phyloP scores from a whole-genome alignment of 1,140 invertebrate genomes.

The Aphaenogaster ashmeadi region DNA sequence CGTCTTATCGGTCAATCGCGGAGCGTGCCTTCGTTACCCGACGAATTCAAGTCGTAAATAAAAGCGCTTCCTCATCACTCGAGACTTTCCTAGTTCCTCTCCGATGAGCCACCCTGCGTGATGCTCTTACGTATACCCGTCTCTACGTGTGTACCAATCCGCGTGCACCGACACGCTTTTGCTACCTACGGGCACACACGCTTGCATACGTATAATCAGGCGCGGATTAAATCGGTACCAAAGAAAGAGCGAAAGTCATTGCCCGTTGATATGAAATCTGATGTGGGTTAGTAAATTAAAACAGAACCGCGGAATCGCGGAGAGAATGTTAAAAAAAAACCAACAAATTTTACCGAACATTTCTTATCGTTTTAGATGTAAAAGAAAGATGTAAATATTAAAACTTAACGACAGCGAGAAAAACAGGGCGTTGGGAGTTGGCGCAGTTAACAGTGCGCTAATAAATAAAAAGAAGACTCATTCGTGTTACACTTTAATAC shows the following conservation, averaged over 20 bases:
- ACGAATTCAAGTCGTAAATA: conserved; percentile 64
- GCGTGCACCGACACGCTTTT: conserved; percentile 55
- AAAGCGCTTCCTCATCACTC: conserved; percentile 77
- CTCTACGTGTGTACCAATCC: conserved; percentile 70
- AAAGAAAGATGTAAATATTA: not conserved
- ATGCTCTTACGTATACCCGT: conserved; percentile 74
- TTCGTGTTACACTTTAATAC: too few relatives aligned
- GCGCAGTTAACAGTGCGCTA: too few relatives aligned
- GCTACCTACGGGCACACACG: not conserved
- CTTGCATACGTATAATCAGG: not conserved
- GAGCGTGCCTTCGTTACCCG: conserved; percentile 65
- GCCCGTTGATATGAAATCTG: conserved; percentile 23
- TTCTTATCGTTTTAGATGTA: not conserved
- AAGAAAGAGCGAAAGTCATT: conserved; percentile 60
- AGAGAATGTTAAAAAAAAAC: not conserved
- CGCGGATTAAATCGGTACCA: conserved; percentile 50
- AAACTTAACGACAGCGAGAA: too few relatives aligned
- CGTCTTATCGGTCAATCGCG: conserved; percentile 71
- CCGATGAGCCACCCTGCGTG: conserved; percentile 83
- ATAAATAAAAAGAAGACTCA: too few relatives aligned
- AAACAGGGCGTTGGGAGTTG: too few relatives aligned
- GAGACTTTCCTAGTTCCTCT: conserved; percentile 85
- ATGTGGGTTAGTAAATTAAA: conserved; percentile 40
- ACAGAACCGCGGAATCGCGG: not conserved
- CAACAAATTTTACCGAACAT: not conserved